Evolutionary conservation across 2,888 invertebrate species (phyloP).

Genomic region (Polia nebulosa): DNA sequence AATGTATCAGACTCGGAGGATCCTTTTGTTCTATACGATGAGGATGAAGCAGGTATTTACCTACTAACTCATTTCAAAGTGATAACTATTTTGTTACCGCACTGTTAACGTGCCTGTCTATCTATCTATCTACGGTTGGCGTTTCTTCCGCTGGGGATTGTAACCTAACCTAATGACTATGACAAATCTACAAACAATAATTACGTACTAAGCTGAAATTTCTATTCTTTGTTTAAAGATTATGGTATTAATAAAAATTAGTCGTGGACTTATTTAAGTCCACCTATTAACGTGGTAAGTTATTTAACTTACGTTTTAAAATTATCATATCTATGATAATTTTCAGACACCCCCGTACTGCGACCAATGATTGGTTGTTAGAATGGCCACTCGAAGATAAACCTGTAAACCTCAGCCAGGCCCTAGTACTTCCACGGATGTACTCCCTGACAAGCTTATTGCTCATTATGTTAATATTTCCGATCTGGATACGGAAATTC

Average conservation of each 20-base stretch:
- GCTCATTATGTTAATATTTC: not conserved
- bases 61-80: too few species aligned
- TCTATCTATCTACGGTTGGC: conserved; percentile 1
- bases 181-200: too few species aligned
- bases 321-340: not conserved
- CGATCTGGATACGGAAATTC: not conserved
- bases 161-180: too few species aligned
- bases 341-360: not conserved
- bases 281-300: too few species aligned
- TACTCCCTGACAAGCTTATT: not conserved
- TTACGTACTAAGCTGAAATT: too few species aligned
- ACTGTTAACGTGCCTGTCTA: too few species aligned
- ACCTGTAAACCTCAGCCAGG: not conserved
- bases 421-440: not conserved
- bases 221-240: too few species aligned
- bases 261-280: too few species aligned
- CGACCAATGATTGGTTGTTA: not conserved
- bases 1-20: too few species aligned
- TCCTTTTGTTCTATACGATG: too few species aligned
- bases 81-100: too few species aligned
- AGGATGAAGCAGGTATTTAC: not conserved
- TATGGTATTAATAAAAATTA: too few species aligned
- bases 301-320: not conserved
- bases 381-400: not conserved
- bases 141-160: conserved; percentile 8